phyloP scores from a whole-genome alignment of 2,797 vertebrate genomes.

The Sebastes taczanowskii region DNA sequence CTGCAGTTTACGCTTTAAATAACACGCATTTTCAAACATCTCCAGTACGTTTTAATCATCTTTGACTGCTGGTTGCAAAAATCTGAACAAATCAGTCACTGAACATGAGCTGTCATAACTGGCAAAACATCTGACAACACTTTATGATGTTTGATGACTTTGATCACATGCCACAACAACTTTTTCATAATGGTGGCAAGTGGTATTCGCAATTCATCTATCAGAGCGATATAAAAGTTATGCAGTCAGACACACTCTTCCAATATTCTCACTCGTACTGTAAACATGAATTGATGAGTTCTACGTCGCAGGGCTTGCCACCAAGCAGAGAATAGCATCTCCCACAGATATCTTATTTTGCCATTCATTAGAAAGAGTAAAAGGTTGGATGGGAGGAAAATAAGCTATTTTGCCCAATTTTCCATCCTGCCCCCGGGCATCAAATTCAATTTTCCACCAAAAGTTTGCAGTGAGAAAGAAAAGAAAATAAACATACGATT shows the following conservation, averaged over 20 bases:
- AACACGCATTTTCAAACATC: not conserved
- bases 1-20: conserved; percentile 19
- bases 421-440: conserved; percentile 84
- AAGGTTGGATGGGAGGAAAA: conserved; percentile 76
- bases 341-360: conserved; percentile 80
- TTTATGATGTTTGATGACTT: conserved; percentile 16
- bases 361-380: conserved; percentile 80
- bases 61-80: not conserved
- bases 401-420: conserved; percentile 88
- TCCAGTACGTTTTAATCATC: conserved; percentile 12
- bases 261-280: conserved; percentile 46
- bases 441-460: conserved; percentile 88
- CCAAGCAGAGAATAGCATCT: conserved; percentile 58
- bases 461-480: conserved; percentile 77
- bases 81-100: conserved; percentile 17
- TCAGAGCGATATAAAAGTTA: conserved; percentile 27
- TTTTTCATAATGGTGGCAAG: not conserved
- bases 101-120: conserved; percentile 14
- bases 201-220: conserved; percentile 19
- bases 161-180: conserved; percentile 13
- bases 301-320: conserved; percentile 58
- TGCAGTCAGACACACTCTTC: conserved; percentile 38
- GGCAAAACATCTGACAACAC: conserved; percentile 5
- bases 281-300: conserved; percentile 72
- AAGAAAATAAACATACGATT: conserved; percentile 82